A percentile compares a stretch with the other conserved stretches of the same genome.
Conservation (phyloP, 2,113 vertebrate species). For the Zosterops pallidus region DNA sequence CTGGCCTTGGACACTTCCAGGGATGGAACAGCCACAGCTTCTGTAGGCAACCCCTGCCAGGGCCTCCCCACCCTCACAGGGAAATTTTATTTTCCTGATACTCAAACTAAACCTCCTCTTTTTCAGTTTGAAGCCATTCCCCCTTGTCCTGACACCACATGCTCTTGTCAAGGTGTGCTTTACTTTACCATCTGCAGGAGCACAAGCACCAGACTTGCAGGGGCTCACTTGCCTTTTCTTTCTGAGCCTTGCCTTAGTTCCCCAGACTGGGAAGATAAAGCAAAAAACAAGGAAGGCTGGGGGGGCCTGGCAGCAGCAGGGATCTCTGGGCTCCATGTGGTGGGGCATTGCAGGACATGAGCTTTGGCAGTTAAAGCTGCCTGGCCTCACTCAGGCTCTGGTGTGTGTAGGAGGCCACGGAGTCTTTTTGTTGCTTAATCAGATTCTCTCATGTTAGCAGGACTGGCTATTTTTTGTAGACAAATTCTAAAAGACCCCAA, state of each 20-base stretch:
- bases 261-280: neutral
- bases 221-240: neutral
- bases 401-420: neutral
- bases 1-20: neutral
- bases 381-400: neutral
- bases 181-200: neutral
- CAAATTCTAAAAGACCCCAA: neutral
- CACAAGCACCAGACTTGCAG: neutral
- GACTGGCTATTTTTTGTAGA: neutral
- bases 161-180: neutral
- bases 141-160: neutral
- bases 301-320: neutral
- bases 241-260: neutral
- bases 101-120: neutral
- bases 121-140: neutral
- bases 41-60: neutral
- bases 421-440: conserved; percentile 6
- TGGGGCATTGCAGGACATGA: neutral
- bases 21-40: neutral
- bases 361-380: neutral
- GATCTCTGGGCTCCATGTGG: neutral
- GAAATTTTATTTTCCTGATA: neutral
- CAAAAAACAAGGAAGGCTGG: neutral
- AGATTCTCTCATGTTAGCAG: neutral
- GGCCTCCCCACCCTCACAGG: accelerated